Evolutionary conservation across 2,113 vertebrate species (phyloP).

Genomic region (Pachyramphus minor): DNA sequence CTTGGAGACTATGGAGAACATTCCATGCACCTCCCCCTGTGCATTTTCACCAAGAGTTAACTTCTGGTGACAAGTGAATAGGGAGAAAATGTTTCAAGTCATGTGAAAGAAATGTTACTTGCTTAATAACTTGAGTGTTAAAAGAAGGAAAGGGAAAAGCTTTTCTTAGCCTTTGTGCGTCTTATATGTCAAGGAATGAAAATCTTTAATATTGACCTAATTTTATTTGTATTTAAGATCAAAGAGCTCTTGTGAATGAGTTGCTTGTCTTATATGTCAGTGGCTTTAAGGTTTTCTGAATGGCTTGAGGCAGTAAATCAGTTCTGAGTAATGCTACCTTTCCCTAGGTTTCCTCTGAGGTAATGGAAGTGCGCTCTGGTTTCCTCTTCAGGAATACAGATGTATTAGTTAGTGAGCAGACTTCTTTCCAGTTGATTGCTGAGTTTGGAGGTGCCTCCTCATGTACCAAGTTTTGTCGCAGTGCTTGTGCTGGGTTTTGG

Average conservation of each 20-base stretch:
- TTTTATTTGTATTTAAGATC: conserved; percentile 48
- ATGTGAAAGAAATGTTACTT: conserved; percentile 46
- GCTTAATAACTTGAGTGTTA: conserved; percentile 18
- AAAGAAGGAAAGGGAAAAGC: conserved; percentile 4
- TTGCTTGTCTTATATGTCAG: conserved; percentile 20
- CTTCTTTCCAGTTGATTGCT: neutral
- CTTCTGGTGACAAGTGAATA: conserved; percentile 13
- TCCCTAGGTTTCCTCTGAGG: conserved; percentile 32
- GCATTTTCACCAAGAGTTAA: neutral
- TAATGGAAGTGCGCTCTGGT: neutral
- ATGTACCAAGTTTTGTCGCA: neutral
- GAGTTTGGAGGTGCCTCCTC: neutral
- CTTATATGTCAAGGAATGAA: conserved; percentile 42
- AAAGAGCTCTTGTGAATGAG: conserved; percentile 40
- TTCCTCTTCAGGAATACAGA: conserved; percentile 6
- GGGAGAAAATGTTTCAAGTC: conserved; percentile 32
- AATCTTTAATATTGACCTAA: conserved; percentile 55
- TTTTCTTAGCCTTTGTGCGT: neutral
- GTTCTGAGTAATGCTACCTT: conserved; percentile 16
- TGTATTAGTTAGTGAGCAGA: neutral
- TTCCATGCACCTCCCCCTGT: neutral
- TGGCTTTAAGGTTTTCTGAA: conserved; percentile 37
- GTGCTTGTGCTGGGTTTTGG: neutral
- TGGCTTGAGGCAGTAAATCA: conserved; percentile 30
- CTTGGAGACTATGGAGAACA: neutral